Conservation (phyloP, 2,113 vertebrate genomes). For the Scartelaos histophorus region DNA sequence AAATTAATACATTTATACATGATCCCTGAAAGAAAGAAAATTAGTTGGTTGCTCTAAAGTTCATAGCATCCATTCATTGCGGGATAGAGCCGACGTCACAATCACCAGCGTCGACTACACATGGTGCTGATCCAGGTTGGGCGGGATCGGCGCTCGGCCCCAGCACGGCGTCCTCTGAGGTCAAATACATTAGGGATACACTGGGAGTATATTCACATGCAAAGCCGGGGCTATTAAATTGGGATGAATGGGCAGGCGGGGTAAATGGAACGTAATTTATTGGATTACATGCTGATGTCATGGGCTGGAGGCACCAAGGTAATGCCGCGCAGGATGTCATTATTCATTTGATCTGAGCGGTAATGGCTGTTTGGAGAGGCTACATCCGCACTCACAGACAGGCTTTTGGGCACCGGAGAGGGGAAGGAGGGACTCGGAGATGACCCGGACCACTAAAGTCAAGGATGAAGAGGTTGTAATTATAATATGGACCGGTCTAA, state of each 20-base stretch:
- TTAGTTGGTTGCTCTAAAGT: background rate
- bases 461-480: background rate
- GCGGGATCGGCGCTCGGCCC: slow-evolving; percentile 24
- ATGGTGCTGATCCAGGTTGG: slow-evolving; percentile 20
- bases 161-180: slow-evolving; percentile 23
- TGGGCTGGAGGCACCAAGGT: slow-evolving; percentile 39
- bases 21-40: no score
- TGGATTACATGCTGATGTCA: slow-evolving; percentile 57
- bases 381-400: slow-evolving; percentile 4
- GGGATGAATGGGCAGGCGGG: slow-evolving; percentile 57
- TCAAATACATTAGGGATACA: slow-evolving; percentile 28
- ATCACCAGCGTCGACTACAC: slow-evolving; percentile 33
- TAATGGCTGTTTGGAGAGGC: slow-evolving; percentile 38
- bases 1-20: no score
- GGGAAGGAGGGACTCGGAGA: background rate
- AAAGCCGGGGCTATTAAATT: slow-evolving; percentile 53
- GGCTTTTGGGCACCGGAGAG: slow-evolving; percentile 14
- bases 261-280: slow-evolving; percentile 58
- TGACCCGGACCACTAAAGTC: background rate
- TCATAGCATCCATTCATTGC: background rate
- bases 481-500: background rate
- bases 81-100: slow-evolving; percentile 41
- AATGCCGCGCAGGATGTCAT: slow-evolving; percentile 48
- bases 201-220: slow-evolving; percentile 49
- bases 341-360: slow-evolving; percentile 46